phyloP scores from a whole-genome alignment of 2,113 vertebrate species.

The cat (Felis catus) region DNA sequence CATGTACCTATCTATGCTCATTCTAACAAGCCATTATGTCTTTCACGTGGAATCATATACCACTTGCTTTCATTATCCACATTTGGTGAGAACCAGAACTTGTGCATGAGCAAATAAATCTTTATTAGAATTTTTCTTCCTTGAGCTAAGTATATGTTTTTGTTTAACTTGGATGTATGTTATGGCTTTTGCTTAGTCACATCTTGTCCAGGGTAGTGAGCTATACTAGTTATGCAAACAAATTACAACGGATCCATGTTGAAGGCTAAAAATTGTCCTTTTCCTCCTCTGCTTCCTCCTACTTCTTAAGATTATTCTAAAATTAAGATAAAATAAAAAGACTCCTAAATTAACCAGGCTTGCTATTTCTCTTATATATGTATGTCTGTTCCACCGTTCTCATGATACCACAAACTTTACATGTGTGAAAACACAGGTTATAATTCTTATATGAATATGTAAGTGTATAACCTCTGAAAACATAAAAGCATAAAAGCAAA shows the following conservation, averaged over 20 bases:
- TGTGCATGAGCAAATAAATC: not conserved
- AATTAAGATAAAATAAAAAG: not conserved
- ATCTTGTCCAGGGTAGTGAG: not conserved
- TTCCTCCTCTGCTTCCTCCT: not conserved
- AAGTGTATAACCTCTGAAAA: not conserved
- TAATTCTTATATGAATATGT: not conserved
- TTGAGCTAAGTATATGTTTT: not conserved
- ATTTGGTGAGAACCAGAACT: not conserved
- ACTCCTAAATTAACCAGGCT: not conserved
- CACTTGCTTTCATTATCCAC: not conserved
- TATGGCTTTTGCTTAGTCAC: not conserved
- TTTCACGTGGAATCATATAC: not conserved
- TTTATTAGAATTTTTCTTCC: not conserved
- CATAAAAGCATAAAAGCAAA: not conserved
- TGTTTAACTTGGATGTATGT: not conserved
- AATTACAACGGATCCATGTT: not conserved
- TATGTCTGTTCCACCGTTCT: not conserved
- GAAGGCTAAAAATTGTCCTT: not conserved
- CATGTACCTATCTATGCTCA: not conserved
- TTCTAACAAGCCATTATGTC: not conserved
- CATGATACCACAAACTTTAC: not conserved
- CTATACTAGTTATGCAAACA: not conserved
- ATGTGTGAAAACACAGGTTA: not conserved
- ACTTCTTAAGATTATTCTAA: not conserved
- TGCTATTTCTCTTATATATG: not conserved